Evolutionary conservation across 2,113 vertebrate species (phyloP).

Genomic region (Dendrocopos noguchii): DNA sequence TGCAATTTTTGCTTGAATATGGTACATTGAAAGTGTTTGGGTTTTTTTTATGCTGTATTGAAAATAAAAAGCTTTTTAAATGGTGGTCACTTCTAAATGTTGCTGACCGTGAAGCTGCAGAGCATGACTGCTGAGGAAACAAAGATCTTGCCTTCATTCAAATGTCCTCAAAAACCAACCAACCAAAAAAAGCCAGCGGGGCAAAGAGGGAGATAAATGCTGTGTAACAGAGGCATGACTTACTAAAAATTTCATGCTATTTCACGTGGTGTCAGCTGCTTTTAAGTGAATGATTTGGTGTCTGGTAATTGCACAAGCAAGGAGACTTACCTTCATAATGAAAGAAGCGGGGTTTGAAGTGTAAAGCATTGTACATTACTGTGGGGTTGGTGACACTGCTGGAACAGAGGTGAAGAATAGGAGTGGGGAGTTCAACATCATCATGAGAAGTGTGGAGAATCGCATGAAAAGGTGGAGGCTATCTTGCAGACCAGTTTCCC

Average conservation of each 20-base stretch:
- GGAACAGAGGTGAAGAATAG: not conserved
- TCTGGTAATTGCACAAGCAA: not conserved
- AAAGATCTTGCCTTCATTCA: not conserved
- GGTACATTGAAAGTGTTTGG: not conserved
- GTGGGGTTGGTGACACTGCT: not conserved
- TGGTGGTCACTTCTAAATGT: not conserved
- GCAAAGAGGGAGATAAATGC: not conserved
- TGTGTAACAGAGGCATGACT: not conserved
- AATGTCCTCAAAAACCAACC: not conserved
- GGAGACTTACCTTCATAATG: not conserved
- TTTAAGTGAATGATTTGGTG: not conserved
- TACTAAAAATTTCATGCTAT: not conserved
- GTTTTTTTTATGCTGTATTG: not conserved
- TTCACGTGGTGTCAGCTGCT: not conserved
- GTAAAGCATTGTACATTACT: not conserved
- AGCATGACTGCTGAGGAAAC: not conserved
- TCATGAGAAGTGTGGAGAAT: not conserved
- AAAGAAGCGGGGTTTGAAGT: not conserved
- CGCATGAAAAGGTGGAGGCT: not conserved
- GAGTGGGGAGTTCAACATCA: not conserved
- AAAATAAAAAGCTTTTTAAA: not conserved
- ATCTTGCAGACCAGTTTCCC: not conserved
- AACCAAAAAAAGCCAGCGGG: not conserved
- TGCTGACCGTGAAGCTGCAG: not conserved
- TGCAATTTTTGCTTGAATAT: not conserved